A percentile compares a stretch with the other conserved stretches of the same genome.
Conservation (phyloP, 2,113 vertebrate species). For the Mirounga angustirostris region DNA sequence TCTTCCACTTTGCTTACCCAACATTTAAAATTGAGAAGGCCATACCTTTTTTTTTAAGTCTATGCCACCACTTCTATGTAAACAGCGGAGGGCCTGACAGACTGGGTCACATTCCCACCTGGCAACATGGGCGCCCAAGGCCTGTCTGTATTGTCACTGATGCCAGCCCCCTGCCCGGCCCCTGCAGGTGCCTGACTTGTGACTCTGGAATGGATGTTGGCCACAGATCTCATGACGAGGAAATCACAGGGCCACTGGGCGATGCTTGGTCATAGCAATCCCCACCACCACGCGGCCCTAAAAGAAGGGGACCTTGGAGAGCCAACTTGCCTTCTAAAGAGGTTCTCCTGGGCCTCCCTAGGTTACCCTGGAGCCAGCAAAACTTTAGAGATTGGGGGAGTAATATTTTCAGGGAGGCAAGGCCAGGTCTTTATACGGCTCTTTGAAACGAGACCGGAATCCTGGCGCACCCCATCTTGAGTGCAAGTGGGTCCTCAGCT, state of each 20-base stretch:
- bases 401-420: background rate
- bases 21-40: background rate
- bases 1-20: background rate
- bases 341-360: background rate
- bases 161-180: background rate
- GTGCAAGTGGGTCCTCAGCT: accelerated
- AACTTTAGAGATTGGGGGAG: background rate
- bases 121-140: accelerated
- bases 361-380: background rate
- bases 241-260: accelerated
- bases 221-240: accelerated
- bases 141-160: accelerated
- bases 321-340: too few species aligned
- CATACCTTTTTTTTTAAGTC: background rate
- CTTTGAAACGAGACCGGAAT: background rate
- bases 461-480: background rate
- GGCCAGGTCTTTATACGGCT: background rate
- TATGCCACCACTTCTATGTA: accelerated
- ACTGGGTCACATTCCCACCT: too few species aligned
- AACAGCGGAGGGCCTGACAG: background rate
- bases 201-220: accelerated
- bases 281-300: accelerated
- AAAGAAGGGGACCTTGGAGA: background rate
- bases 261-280: accelerated
- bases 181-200: background rate